A percentile compares a stretch with the other conserved stretches of the same genome.
These are phyloP conservation scores for Salvelinus sp. DNA, from an alignment of 2,113 vertebrate genomes.

Conservation along the genomic window DNA sequence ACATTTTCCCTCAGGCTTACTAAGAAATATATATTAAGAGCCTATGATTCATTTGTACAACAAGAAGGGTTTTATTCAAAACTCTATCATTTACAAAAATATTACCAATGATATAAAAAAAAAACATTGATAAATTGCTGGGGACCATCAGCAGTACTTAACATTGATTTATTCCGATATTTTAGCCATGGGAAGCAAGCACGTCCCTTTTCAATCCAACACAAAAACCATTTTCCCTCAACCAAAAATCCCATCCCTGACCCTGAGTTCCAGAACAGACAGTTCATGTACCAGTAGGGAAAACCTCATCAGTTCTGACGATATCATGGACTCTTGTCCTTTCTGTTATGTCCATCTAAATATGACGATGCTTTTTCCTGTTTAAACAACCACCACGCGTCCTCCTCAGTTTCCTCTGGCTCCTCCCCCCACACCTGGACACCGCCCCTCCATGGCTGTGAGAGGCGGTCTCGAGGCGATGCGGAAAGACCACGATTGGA, in stretches of 20 bases:
- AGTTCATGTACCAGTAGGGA: neutral
- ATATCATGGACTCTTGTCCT: neutral
- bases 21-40: neutral
- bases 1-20: neutral
- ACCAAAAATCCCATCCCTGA: neutral
- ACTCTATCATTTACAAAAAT: neutral
- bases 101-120: neutral
- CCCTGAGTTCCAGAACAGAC: neutral
- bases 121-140: neutral
- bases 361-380: conserved; percentile 16
- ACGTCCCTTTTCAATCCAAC: neutral
- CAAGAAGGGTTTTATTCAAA: conserved; percentile 37
- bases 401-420: conserved; percentile 55
- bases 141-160: neutral
- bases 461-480: no score
- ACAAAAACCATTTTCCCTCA: no score
- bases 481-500: conserved; percentile 89
- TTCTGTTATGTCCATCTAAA: neutral
- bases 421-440: conserved; percentile 86
- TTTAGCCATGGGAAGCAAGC: neutral
- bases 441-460: conserved; percentile 77
- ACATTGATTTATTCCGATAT: no score
- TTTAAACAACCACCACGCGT: neutral
- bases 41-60: neutral
- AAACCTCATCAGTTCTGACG: neutral